phyloP scores from a whole-genome alignment of 2,888 invertebrate genomes.

The Melipona beecheii region DNA sequence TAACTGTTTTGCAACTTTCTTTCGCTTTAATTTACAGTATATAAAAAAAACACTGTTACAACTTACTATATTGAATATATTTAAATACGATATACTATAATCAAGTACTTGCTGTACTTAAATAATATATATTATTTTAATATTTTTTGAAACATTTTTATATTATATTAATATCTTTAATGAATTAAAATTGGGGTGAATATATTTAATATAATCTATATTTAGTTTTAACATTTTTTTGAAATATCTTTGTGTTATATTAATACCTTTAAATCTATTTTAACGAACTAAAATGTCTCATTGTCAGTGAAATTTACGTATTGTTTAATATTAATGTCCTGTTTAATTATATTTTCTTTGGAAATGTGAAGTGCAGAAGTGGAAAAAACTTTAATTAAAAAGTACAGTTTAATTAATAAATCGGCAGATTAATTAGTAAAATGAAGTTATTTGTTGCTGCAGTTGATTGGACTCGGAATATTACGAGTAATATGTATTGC shows the following conservation, averaged over 20 bases:
- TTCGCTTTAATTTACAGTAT: background rate
- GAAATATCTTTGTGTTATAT: no score
- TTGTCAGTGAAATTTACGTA: background rate
- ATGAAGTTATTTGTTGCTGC: slow-evolving; percentile 58
- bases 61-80: background rate
- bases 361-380: no score
- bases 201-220: no score
- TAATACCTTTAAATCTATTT: no score
- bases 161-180: no score
- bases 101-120: no score
- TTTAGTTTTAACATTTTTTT: no score
- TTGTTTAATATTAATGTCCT: background rate
- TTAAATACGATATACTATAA: no score
- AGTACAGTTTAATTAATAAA: background rate
- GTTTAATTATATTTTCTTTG: no score
- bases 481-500: slow-evolving; percentile 6
- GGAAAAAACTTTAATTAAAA: no score
- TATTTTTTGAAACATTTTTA: background rate
- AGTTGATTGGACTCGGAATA: slow-evolving; percentile 47
- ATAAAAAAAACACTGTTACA: background rate
- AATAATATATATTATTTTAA: background rate
- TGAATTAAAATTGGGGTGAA: no score
- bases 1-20: background rate
- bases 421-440: slow-evolving; percentile 24
- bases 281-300: background rate